Evolutionary conservation across 2,888 invertebrate genomes (phyloP), one percentile per base, ranked within the genome.

Genomic region (Athalia cordata): DNA sequence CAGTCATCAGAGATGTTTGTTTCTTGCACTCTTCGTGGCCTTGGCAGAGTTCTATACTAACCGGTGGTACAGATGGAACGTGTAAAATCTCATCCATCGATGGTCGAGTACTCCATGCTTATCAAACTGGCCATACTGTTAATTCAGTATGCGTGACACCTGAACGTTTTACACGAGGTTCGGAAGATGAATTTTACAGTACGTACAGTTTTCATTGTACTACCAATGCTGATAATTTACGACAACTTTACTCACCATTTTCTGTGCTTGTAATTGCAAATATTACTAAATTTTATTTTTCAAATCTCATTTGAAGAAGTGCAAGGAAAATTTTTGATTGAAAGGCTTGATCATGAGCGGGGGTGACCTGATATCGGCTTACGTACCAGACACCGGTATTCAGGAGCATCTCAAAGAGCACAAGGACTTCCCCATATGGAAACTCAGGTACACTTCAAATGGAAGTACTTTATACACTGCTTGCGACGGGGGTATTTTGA

Each of bases 21-120:
- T 91, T 91, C 86, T 85, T 91, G 81, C 89, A 90, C 80, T 87
- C 89, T 8, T 90, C 91, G 11, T 91, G 91, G 91, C 91, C 91
- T 66, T 91, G 91, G 90, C 88, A 89, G 80, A 89, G 90, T 80
- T 89, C 89, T 66, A 89, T 89, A 55, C 80, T 91, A 55, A 90
- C 91, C 5, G 90, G 90, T 57, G 89, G 90, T 45, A 84, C 85
- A 68, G 91, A 91, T 83, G 91, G 91, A 9, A 89, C 90, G 13
- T 90, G 90, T 81, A 91, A 91, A 83, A 88, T 91, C 13, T 89
- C 90, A 11, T 91, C 91, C 4, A 84, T 90, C 52, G 91, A 91
- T 84, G 91, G 91, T 4, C 87, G 90, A 55, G 88, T 89, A 9
- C 82, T 91, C 11, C 91, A 91, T 79, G 86, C 87, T 49, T 90